Conservation (phyloP, 2,113 vertebrate species). For the Xerus inauris region DNA sequence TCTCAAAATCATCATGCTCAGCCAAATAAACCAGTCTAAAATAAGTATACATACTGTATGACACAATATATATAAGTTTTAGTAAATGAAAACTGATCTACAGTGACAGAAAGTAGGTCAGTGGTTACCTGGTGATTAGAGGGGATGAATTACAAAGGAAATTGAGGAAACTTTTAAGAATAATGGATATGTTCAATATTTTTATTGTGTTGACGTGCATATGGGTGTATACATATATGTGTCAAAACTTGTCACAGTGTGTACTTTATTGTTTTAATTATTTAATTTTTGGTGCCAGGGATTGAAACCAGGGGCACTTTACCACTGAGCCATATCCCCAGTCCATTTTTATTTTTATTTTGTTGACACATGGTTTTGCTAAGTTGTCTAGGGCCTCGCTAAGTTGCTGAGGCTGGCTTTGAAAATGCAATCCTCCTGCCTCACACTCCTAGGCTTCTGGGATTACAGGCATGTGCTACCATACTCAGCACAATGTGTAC, state of each 20-base stretch:
- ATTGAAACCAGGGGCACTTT: too few relatives aligned
- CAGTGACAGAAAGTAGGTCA: conserved; percentile 29
- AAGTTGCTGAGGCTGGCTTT: too few relatives aligned
- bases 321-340: too few relatives aligned
- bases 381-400: too few relatives aligned
- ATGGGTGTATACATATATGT: background rate
- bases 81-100: conserved; percentile 52
- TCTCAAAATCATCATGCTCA: conserved; percentile 47
- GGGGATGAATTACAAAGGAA: background rate
- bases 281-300: too few relatives aligned
- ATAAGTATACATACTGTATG: background rate
- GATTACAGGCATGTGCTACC: too few relatives aligned
- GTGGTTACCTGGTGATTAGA: background rate
- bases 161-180: conserved; percentile 17
- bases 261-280: background rate
- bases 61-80: conserved; percentile 3
- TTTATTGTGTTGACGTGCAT: background rate
- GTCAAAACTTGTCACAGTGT: background rate
- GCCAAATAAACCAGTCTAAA: conserved; percentile 47
- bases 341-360: too few relatives aligned
- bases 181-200: conserved; percentile 30
- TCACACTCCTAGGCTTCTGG: too few relatives aligned
- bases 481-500: background rate
- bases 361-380: too few relatives aligned
- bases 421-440: too few relatives aligned